Conservation (phyloP, 2,888 invertebrate species). For the Trissolcus japonicus region DNA sequence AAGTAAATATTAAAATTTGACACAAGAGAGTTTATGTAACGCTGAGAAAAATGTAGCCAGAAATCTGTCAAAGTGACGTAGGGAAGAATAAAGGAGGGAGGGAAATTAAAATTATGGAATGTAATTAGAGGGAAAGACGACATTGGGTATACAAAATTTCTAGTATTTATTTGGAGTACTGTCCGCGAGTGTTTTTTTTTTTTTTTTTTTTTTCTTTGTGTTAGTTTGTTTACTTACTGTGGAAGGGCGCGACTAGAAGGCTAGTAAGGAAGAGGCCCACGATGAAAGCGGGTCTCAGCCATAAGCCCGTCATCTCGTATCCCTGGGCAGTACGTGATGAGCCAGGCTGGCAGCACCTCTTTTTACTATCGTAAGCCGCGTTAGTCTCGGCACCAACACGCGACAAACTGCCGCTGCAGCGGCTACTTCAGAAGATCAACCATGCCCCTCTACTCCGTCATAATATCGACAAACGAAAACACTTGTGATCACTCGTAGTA, state of each 20-base stretch:
- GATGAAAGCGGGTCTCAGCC: constrained; percentile 78
- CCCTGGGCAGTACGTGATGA: constrained; percentile 75
- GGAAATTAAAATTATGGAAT: no score
- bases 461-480: constrained; percentile 33
- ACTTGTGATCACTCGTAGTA: constrained; percentile 13
- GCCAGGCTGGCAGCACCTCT: constrained; percentile 71
- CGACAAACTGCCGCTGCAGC: constrained; percentile 71
- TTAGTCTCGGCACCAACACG: constrained; percentile 69
- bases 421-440: constrained; percentile 57
- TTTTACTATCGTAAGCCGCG: constrained; percentile 69
- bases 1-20: no score
- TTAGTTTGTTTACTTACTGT: constrained; percentile 76
- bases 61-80: no score
- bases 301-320: constrained; percentile 80
- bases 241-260: constrained; percentile 79
- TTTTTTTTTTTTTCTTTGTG: no score
- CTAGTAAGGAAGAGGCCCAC: constrained; percentile 78
- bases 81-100: no score
- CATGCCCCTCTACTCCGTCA: constrained; percentile 49
- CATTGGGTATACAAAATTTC: no score
- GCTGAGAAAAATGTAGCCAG: no score
- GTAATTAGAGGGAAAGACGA: no score
- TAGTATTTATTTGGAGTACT: no score
- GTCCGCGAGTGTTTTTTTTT: no score
- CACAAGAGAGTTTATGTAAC: no score